Conservation (phyloP, 2,797 vertebrate species). For the Manis crassicaudata region DNA sequence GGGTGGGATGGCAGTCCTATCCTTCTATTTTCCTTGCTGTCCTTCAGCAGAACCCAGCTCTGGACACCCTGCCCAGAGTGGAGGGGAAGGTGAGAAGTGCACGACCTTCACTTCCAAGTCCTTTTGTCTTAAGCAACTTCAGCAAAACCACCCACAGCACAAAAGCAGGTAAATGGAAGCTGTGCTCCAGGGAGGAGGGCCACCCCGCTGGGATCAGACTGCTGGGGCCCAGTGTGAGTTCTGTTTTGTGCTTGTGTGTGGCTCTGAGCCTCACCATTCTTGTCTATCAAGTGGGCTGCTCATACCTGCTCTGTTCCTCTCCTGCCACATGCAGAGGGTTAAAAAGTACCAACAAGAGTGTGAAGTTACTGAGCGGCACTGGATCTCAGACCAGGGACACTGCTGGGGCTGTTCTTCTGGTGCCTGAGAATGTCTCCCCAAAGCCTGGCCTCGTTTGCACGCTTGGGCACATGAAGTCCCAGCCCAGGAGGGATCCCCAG, state of each 20-base stretch:
- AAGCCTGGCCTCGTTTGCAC: background rate
- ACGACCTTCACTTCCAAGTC: conserved; percentile 48
- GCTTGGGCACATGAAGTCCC: background rate
- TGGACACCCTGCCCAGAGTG: conserved; percentile 57
- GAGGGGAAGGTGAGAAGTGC: background rate
- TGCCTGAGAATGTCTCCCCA: background rate
- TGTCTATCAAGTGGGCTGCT: background rate
- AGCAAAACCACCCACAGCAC: conserved; percentile 27
- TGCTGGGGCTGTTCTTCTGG: background rate
- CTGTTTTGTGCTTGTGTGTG: background rate
- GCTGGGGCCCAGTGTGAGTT: accelerated
- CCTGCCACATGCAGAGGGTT: background rate
- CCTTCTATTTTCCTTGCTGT: background rate
- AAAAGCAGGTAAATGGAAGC: background rate
- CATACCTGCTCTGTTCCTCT: background rate
- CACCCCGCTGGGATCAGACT: accelerated
- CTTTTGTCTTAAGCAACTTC: conserved; percentile 55
- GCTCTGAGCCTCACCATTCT: background rate
- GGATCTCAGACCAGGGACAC: background rate
- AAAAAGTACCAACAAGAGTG: background rate
- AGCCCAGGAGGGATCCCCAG: background rate
- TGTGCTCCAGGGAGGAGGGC: background rate
- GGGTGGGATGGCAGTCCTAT: background rate
- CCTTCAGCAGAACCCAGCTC: conserved; percentile 48
- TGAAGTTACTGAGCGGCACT: background rate